A percentile compares a stretch with the other conserved stretches of the same genome.
phyloP scores from a whole-genome alignment of 2,888 invertebrate species.

The Xylocampa areola region DNA sequence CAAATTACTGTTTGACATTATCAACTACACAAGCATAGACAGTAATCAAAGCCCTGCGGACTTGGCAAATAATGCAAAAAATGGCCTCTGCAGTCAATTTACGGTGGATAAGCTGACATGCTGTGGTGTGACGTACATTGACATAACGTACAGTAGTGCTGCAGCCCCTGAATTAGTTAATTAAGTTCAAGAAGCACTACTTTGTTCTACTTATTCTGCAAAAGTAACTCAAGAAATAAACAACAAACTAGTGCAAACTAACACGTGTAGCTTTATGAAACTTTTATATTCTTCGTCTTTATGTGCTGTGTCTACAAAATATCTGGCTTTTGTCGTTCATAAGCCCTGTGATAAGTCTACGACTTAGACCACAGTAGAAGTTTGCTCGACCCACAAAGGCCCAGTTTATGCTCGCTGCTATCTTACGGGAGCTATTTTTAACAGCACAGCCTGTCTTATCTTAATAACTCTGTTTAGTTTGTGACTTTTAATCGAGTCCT shows the following conservation, averaged over 20 bases:
- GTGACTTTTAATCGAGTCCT: conserved; percentile 71
- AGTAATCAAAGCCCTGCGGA: neutral
- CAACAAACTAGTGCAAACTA: conserved; percentile 1
- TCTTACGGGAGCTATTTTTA: conserved; percentile 71
- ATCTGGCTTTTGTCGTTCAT: neutral
- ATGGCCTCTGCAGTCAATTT: neutral
- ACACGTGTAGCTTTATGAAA: conserved; percentile 18
- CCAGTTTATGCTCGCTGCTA: conserved; percentile 63
- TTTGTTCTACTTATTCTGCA: too few species aligned
- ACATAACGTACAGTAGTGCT: neutral
- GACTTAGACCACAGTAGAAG: conserved; percentile 59
- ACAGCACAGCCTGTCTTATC: conserved; percentile 68
- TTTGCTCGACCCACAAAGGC: conserved; percentile 70
- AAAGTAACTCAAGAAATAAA: neutral
- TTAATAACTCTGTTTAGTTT: conserved; percentile 71
- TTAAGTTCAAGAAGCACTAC: too few species aligned
- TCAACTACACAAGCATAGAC: neutral
- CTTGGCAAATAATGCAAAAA: conserved; percentile 1
- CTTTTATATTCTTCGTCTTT: conserved; percentile 18
- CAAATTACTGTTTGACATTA: neutral
- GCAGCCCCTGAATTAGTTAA: neutral
- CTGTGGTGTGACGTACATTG: neutral
- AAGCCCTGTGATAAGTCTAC: conserved; percentile 22
- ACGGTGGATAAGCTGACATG: neutral
- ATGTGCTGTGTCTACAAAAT: conserved; percentile 20